These are phyloP conservation scores for Zapornia atra DNA, from an alignment of 2,113 vertebrate species.

Conservation along the genomic window DNA sequence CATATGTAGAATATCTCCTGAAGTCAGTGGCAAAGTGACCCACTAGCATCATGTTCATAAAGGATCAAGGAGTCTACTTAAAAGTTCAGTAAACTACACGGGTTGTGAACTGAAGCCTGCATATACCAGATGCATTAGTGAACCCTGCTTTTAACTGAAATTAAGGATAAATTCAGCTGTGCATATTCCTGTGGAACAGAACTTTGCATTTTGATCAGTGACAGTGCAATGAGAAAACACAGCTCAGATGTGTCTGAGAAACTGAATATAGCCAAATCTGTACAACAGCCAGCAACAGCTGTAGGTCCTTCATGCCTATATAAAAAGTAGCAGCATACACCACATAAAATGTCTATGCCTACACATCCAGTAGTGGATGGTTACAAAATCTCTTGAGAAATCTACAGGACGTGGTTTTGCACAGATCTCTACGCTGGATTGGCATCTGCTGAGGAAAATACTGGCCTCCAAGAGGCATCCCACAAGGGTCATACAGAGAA, in stretches of 20 bases:
- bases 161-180: background rate
- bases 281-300: background rate
- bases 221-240: background rate
- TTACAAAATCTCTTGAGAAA: background rate
- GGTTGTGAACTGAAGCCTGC: background rate
- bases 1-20: background rate
- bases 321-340: background rate
- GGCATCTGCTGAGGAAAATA: background rate
- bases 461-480: background rate
- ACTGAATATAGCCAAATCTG: background rate
- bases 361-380: background rate
- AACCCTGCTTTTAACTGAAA: background rate
- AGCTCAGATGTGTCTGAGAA: background rate
- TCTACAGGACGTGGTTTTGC: background rate
- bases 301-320: background rate
- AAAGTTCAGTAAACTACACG: background rate
- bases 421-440: background rate
- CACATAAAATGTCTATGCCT: fast-evolving
- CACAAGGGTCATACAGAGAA: background rate
- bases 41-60: background rate
- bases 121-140: background rate
- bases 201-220: background rate
- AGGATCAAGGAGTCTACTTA: background rate
- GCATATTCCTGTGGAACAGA: background rate
- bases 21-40: background rate